Percentiles rank a stretch among this genome's conserved stretches.
Conservation (phyloP, 1,140 invertebrate genomes). For the Trichonephila clavata region DNA sequence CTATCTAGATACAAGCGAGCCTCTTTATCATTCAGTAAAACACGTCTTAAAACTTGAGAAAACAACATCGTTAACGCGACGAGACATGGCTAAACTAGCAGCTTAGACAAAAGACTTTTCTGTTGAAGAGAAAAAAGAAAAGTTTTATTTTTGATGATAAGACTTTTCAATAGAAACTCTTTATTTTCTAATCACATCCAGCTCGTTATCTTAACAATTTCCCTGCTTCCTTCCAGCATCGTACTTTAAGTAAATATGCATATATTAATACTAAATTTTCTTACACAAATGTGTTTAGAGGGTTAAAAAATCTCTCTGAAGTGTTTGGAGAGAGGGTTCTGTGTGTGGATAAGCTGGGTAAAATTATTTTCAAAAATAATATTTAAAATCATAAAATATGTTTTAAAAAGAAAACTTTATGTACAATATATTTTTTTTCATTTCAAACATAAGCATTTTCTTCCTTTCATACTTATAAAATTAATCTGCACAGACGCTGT, state of each 20-base stretch:
- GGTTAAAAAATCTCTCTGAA: neutral
- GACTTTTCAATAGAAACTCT: conserved; percentile 22
- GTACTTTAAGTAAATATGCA: conserved; percentile 50
- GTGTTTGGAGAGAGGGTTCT: neutral
- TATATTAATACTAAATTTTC: conserved; percentile 47
- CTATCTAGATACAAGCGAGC: neutral
- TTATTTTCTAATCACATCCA: conserved; percentile 40
- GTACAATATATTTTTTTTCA: too few species aligned
- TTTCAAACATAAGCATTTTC: too few species aligned
- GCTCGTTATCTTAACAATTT: conserved; percentile 31
- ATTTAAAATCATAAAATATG: neutral
- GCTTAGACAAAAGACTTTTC: conserved; percentile 37
- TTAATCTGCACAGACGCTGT: too few species aligned
- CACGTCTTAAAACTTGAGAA: neutral
- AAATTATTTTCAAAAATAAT: neutral
- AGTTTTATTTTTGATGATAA: conserved; percentile 50
- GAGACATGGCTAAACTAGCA: conserved; percentile 12
- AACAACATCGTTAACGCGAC: conserved; percentile 5
- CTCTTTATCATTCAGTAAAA: conserved; percentile 19
- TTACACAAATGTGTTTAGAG: neutral
- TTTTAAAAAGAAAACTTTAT: neutral
- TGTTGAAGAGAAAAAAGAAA: neutral
- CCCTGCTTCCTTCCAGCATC: neutral
- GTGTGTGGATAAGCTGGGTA: neutral
- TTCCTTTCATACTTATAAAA: too few species aligned